These are phyloP conservation scores for Corythornis vintsioides DNA, from an alignment of 2,113 vertebrate genomes.

Conservation along the genomic window DNA sequence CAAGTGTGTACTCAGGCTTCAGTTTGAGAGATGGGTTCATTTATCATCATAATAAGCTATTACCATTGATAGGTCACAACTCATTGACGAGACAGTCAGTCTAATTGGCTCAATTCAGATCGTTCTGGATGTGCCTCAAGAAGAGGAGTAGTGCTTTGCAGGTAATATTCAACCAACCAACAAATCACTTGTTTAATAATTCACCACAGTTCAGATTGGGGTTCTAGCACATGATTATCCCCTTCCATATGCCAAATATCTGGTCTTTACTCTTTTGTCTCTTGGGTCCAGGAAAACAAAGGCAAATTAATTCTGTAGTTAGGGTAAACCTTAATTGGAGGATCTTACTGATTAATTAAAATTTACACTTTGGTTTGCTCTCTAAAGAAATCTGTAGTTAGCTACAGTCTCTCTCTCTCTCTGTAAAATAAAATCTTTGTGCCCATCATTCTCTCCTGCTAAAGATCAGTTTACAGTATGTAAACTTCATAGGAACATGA, in stretches of 20 bases:
- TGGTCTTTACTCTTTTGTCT: conserved; percentile 19
- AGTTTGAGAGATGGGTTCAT: conserved; percentile 84
- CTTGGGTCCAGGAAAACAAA: background rate
- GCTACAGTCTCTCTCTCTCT: background rate
- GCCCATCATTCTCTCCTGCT: background rate
- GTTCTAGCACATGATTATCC: conserved; percentile 38
- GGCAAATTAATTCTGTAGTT: background rate
- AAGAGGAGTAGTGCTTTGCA: conserved; percentile 69
- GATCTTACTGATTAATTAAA: background rate
- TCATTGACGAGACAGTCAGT: conserved; percentile 80
- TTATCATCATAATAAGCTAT: conserved; percentile 89
- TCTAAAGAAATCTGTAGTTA: background rate
- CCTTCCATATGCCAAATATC: conserved; percentile 48
- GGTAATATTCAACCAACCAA: conserved; percentile 78
- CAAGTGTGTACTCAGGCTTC: conserved; percentile 79
- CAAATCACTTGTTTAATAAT: conserved; percentile 77
- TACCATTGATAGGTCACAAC: conserved; percentile 84
- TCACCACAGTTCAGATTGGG: conserved; percentile 65
- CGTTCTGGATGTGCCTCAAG: conserved; percentile 72
- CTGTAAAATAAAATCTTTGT: background rate
- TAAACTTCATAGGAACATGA: background rate
- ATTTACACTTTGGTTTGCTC: background rate
- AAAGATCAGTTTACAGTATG: background rate
- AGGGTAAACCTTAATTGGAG: background rate
- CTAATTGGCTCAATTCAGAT: conserved; percentile 82